Conservation (phyloP, 2,888 invertebrate genomes). For the Phymatocera aterrima region DNA sequence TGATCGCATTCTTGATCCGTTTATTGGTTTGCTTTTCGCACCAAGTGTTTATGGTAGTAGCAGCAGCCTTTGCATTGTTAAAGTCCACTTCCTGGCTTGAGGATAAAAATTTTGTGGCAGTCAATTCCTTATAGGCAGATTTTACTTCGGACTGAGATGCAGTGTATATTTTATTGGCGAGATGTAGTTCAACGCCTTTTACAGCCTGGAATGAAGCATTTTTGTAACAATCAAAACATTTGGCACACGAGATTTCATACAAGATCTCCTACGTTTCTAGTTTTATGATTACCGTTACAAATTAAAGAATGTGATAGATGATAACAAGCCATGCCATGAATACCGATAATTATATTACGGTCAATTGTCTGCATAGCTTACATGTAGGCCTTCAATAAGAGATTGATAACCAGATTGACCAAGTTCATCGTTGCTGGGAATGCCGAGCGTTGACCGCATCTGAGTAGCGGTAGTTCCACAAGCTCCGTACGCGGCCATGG, state of each 20-base stretch:
- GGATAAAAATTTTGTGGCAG: conserved; percentile 80
- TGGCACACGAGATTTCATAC: no score
- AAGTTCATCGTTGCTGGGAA: conserved; percentile 55
- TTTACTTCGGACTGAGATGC: conserved; percentile 76
- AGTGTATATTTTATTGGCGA: conserved; percentile 86
- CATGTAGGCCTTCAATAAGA: conserved; percentile 60
- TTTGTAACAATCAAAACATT: not conserved
- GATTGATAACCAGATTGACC: conserved; percentile 56
- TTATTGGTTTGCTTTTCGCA: conserved; percentile 86
- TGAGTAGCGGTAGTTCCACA: conserved; percentile 61
- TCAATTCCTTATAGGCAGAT: conserved; percentile 77
- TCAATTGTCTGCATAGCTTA: no score
- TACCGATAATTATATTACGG: no score
- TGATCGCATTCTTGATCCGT: conserved; percentile 87
- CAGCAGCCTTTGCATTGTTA: conserved; percentile 70
- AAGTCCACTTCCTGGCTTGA: conserved; percentile 82
- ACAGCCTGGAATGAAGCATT: conserved; percentile 61
- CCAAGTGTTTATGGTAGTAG: conserved; percentile 86
- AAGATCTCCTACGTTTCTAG: no score
- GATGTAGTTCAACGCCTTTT: conserved; percentile 79
- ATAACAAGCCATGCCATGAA: no score
- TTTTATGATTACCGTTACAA: no score
- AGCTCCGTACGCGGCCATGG: conserved; percentile 67
- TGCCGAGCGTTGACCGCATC: conserved; percentile 58
- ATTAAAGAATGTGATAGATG: no score